Percentiles rank a stretch among this genome's conserved stretches.
Conservation (phyloP, 2,888 invertebrate species). For the Caenorhabditis sinica region DNA sequence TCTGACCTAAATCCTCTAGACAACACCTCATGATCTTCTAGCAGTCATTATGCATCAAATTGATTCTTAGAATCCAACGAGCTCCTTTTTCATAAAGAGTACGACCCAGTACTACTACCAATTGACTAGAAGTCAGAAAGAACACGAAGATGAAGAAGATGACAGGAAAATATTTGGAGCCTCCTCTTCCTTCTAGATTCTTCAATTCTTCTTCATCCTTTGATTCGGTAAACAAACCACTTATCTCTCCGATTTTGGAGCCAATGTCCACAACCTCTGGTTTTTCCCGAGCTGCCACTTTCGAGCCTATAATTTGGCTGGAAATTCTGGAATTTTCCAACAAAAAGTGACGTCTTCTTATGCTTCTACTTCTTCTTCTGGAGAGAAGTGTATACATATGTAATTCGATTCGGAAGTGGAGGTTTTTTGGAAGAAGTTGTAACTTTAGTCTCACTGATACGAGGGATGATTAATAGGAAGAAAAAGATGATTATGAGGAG, state of each 20-base stretch:
- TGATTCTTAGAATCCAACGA: not conserved
- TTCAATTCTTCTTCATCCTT: not conserved
- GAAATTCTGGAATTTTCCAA: slow-evolving; percentile 3
- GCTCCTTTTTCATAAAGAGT: not conserved
- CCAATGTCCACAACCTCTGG: not conserved
- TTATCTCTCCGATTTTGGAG: slow-evolving; percentile 3
- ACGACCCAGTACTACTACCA: slow-evolving; percentile 1
- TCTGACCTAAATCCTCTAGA: too few species aligned
- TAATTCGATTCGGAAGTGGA: slow-evolving; percentile 31
- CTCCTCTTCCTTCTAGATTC: not conserved
- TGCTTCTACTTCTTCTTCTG: too few species aligned
- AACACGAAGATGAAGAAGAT: not conserved
- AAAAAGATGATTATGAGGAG: not conserved
- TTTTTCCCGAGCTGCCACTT: not conserved
- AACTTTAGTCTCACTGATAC: slow-evolving; percentile 3
- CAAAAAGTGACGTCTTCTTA: slow-evolving; percentile 18
- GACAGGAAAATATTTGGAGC: slow-evolving; percentile 13
- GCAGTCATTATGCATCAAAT: not conserved
- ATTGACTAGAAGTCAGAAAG: slow-evolving; percentile 10
- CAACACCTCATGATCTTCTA: not conserved
- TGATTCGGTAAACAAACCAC: slow-evolving; percentile 41
- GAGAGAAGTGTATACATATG: not conserved
- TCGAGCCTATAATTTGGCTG: slow-evolving; percentile 26
- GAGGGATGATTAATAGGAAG: slow-evolving; percentile 2
- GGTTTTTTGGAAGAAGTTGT: slow-evolving; percentile 18